phyloP scores from a whole-genome alignment of 2,113 vertebrate genomes.

The Pandion haliaetus region DNA sequence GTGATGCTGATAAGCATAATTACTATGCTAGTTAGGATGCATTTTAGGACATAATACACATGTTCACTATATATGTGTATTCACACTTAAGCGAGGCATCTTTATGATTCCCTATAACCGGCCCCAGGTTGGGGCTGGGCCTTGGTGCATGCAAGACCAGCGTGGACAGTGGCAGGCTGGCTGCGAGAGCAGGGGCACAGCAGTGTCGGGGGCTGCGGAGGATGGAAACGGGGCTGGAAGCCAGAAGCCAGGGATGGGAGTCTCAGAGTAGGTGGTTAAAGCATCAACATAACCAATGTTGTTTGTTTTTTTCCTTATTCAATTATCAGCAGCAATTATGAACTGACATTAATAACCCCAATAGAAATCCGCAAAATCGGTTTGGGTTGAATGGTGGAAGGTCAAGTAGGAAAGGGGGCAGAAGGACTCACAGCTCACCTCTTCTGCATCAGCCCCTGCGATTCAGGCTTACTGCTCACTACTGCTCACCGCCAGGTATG shows the following conservation, averaged over 20 bases:
- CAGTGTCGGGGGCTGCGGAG: rapidly evolving
- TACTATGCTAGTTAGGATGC: background rate
- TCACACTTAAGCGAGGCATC: background rate
- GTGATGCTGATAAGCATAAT: background rate
- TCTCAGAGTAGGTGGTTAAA: background rate
- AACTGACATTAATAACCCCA: background rate
- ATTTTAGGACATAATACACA: background rate
- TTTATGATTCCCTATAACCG: background rate
- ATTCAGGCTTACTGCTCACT: background rate
- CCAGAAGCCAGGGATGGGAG: background rate
- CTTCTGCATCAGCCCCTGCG: background rate
- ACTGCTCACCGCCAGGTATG: background rate
- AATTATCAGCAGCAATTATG: background rate
- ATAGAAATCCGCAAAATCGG: background rate
- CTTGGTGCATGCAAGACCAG: background rate
- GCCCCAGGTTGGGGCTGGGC: background rate
- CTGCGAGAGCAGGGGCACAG: background rate
- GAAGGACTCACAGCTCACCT: background rate
- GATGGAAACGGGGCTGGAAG: background rate
- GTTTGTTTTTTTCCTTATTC: background rate
- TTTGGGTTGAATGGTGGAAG: background rate
- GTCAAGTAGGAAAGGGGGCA: background rate
- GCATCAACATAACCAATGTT: background rate
- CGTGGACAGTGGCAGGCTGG: rapidly evolving
- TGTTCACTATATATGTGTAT: background rate